A percentile compares a stretch with the other conserved stretches of the same genome.
Evolutionary conservation across 2,888 invertebrate genomes (phyloP).

Genomic region (Sphaerophoria rueppellii): DNA sequence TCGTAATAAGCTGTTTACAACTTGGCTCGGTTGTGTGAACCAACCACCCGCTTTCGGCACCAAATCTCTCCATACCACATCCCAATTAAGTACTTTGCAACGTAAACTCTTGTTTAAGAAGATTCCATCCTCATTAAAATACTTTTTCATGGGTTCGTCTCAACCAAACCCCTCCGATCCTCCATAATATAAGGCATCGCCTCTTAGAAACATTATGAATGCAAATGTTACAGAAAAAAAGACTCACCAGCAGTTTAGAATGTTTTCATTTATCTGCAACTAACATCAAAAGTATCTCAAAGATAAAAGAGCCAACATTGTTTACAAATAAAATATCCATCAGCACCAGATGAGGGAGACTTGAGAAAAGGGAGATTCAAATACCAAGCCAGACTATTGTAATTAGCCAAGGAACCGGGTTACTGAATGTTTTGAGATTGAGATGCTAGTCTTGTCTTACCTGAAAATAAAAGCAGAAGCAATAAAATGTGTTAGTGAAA

Average conservation of each 20-base stretch:
- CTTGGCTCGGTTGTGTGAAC: background rate
- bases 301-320: slow-evolving; percentile 13
- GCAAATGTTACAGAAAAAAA: slow-evolving; percentile 10
- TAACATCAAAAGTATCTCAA: slow-evolving; percentile 49
- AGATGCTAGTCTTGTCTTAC: slow-evolving; percentile 44
- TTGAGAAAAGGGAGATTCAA: background rate
- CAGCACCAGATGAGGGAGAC: background rate
- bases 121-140: slow-evolving; percentile 58
- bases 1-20: slow-evolving; percentile 11
- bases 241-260: slow-evolving; percentile 12
- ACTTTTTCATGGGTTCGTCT: slow-evolving; percentile 31
- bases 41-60: background rate
- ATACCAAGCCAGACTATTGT: slow-evolving; percentile 23
- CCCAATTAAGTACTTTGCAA: slow-evolving; percentile 47
- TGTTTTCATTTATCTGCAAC: slow-evolving; percentile 8
- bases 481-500: slow-evolving; percentile 33
- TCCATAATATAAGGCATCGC: background rate
- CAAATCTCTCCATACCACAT: background rate
- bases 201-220: background rate
- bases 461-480: slow-evolving; percentile 45
- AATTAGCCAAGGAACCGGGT: slow-evolving; percentile 59
- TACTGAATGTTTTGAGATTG: slow-evolving; percentile 20
- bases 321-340: slow-evolving; percentile 33
- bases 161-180: background rate
- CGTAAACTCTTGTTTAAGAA: slow-evolving; percentile 24